phyloP scores from a whole-genome alignment of 2,888 invertebrate genomes.

The Eristalis pertinax region DNA sequence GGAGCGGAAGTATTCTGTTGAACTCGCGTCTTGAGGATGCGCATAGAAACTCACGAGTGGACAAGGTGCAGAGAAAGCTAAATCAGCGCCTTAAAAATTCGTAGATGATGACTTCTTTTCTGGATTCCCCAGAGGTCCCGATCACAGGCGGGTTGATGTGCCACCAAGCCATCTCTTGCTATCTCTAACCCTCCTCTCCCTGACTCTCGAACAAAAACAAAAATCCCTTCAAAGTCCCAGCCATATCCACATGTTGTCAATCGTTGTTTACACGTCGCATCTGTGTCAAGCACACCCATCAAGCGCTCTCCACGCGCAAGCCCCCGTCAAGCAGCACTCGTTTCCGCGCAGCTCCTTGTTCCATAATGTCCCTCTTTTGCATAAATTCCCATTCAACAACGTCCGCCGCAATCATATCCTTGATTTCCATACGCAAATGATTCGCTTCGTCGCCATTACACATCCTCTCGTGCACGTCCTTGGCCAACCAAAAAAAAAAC shows the following conservation, averaged over 20 bases:
- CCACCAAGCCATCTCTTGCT: not conserved
- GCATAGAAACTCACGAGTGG: no score
- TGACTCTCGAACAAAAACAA: not conserved
- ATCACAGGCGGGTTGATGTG: no score
- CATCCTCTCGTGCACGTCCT: constrained; percentile 10
- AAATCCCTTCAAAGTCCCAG: not conserved
- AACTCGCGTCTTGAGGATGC: no score
- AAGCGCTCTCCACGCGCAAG: not conserved
- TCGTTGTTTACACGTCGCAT: not conserved
- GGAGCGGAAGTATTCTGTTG: no score
- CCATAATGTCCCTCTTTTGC: not conserved
- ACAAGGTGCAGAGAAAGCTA: no score
- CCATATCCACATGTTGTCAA: not conserved
- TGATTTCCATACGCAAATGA: constrained; percentile 46
- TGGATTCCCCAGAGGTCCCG: no score
- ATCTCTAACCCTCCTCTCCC: no score
- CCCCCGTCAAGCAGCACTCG: not conserved
- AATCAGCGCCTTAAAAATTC: no score
- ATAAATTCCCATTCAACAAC: constrained; percentile 28
- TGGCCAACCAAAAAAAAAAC: not conserved
- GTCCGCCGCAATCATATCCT: constrained; percentile 45
- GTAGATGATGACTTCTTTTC: no score
- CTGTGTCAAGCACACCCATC: not conserved
- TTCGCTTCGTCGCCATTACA: constrained; percentile 19
- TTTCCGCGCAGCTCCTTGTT: not conserved